These are phyloP conservation scores for Zygaena filipendulae DNA, from an alignment of 2,888 invertebrate genomes.

Conservation along the genomic window DNA sequence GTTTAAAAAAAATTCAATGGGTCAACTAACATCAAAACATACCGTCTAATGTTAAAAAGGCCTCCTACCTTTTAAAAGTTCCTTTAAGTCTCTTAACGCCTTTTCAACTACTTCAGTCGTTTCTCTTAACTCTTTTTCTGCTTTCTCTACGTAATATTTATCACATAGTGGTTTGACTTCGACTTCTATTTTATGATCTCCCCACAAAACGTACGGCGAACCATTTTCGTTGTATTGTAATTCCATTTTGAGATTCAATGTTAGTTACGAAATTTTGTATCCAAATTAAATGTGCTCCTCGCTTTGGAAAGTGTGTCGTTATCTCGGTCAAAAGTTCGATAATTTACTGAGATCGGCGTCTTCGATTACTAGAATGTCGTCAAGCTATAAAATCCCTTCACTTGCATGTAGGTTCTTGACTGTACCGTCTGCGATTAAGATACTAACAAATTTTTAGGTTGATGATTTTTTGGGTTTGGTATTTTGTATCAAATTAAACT, in stretches of 20 bases:
- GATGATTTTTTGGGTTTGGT: too few species aligned
- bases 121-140: conserved; percentile 76
- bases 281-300: too few species aligned
- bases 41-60: too few species aligned
- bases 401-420: conserved; percentile 28
- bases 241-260: too few species aligned
- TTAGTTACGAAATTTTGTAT: too few species aligned
- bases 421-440: too few species aligned
- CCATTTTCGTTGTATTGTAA: conserved; percentile 64
- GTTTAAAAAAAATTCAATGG: too few species aligned
- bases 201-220: conserved; percentile 72
- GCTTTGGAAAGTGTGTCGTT: conserved; percentile 1
- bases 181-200: conserved; percentile 66
- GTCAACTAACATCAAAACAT: too few species aligned
- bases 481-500: too few species aligned
- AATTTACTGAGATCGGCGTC: too few species aligned
- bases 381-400: conserved; percentile 35
- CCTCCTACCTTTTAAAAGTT: conserved; percentile 69
- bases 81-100: conserved; percentile 65
- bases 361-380: too few species aligned
- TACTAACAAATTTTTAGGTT: conserved; percentile 6
- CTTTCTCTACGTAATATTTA: conserved; percentile 69
- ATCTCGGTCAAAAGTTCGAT: conserved; percentile 13
- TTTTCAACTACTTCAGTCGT: conserved; percentile 72
- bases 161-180: conserved; percentile 71